phyloP scores from a whole-genome alignment of 2,113 vertebrate genomes.

The Chrysemys picta region DNA sequence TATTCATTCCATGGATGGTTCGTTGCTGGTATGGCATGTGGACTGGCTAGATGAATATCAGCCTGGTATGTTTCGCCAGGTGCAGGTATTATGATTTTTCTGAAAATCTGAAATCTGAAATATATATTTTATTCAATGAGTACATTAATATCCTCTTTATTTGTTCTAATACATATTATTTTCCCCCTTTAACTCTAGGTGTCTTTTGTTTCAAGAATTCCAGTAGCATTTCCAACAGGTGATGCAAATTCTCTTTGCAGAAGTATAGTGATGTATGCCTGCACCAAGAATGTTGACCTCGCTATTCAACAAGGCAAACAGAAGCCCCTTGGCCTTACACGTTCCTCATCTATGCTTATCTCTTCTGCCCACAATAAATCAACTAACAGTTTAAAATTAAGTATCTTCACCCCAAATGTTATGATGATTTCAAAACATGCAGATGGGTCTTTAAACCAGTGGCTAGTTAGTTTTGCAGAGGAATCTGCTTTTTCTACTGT shows the following conservation, averaged over 20 bases:
- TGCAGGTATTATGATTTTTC: conserved; percentile 85
- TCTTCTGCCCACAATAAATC: conserved; percentile 85
- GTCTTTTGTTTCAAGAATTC: conserved; percentile 97
- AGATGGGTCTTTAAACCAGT: conserved; percentile 97
- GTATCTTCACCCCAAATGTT: conserved; percentile 97
- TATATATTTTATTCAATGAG: background rate
- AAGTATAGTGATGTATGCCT: conserved; percentile 98
- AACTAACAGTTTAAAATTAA: conserved; percentile 89
- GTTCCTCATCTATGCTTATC: conserved; percentile 90
- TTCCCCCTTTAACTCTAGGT: conserved; percentile 81
- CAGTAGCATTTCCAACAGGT: conserved; percentile 95
- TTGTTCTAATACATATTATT: conserved; percentile 11
- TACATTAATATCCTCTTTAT: background rate
- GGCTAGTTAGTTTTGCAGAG: conserved; percentile 96
- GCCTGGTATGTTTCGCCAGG: conserved; percentile 98
- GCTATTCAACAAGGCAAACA: conserved; percentile 96
- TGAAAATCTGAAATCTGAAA: too few relatives aligned
- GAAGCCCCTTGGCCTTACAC: conserved; percentile 84
- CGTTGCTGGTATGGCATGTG: conserved; percentile 95
- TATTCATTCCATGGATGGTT: conserved; percentile 97
- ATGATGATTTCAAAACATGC: conserved; percentile 99
- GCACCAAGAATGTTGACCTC: conserved; percentile 96
- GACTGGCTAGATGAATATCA: conserved; percentile 99
- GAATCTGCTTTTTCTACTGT: conserved; percentile 98
- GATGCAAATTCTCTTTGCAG: conserved; percentile 97